Percentiles rank a stretch among this genome's conserved stretches.
Conservation (phyloP, 2,888 invertebrate species). For the Octodonta nipae region DNA sequence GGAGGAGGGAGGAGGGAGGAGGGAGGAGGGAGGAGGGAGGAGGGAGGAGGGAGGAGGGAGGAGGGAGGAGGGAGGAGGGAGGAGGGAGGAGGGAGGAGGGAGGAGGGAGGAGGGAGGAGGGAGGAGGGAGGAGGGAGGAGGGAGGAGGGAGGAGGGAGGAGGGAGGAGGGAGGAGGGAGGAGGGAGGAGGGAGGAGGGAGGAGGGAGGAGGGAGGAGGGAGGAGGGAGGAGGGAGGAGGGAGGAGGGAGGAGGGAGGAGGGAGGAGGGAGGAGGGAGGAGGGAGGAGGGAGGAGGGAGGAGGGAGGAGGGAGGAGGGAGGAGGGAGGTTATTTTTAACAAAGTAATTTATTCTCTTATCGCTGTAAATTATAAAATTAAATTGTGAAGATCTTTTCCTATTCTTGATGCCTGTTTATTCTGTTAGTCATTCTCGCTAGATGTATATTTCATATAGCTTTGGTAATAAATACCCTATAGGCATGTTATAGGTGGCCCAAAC, state of each 20-base stretch:
- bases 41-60: background rate
- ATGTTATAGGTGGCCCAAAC: too few relatives aligned
- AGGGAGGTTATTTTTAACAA: too few relatives aligned
- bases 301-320: constrained; percentile 1
- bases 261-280: constrained; percentile 1
- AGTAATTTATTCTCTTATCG: too few relatives aligned
- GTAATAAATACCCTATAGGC: too few relatives aligned
- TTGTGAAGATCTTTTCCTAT: too few relatives aligned
- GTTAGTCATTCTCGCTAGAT: too few relatives aligned
- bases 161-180: background rate
- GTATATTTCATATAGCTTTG: too few relatives aligned
- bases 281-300: constrained; percentile 2
- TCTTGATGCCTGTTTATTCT: too few relatives aligned
- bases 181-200: constrained; percentile 2
- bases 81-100: background rate
- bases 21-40: background rate
- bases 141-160: background rate
- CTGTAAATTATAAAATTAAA: too few relatives aligned
- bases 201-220: constrained; percentile 2
- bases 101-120: background rate
- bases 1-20: background rate
- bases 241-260: constrained; percentile 2
- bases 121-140: background rate
- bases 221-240: constrained; percentile 2
- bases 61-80: background rate